These are phyloP conservation scores for Axis porcinus DNA, from an alignment of 2,113 vertebrate genomes.

Conservation along the genomic window DNA sequence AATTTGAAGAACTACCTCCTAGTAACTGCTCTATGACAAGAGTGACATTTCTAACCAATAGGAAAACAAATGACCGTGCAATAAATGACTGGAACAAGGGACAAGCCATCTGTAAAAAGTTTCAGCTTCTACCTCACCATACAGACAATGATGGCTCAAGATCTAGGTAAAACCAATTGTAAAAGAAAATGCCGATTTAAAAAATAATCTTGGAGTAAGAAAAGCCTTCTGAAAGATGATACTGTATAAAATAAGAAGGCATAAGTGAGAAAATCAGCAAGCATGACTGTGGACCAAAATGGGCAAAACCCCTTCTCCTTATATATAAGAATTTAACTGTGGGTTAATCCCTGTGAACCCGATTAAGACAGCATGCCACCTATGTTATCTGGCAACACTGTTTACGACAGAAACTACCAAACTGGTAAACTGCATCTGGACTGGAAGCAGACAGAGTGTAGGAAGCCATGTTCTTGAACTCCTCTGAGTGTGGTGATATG, in stretches of 20 bases:
- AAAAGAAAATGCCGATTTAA: background rate
- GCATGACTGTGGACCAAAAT: background rate
- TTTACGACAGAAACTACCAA: background rate
- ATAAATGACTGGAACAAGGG: background rate
- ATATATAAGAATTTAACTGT: background rate
- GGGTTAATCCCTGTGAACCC: background rate
- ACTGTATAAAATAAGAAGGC: background rate
- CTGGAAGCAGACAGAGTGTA: background rate
- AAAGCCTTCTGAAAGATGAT: background rate
- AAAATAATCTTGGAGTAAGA: background rate
- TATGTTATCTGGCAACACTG: background rate
- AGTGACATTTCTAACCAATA: background rate
- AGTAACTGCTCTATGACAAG: slow-evolving; percentile 16
- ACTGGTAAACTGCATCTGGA: background rate
- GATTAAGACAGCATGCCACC: background rate
- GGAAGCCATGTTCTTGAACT: background rate
- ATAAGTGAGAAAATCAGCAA: background rate
- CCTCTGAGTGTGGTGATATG: background rate
- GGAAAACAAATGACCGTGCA: background rate
- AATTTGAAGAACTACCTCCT: background rate
- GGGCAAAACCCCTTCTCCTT: background rate
- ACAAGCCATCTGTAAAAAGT: background rate
- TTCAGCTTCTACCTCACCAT: background rate
- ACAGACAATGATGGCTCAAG: slow-evolving; percentile 22
- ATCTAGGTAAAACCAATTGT: background rate